Evolutionary conservation across 2,888 invertebrate genomes (phyloP).

Genomic region (Stratiomys singularior): DNA sequence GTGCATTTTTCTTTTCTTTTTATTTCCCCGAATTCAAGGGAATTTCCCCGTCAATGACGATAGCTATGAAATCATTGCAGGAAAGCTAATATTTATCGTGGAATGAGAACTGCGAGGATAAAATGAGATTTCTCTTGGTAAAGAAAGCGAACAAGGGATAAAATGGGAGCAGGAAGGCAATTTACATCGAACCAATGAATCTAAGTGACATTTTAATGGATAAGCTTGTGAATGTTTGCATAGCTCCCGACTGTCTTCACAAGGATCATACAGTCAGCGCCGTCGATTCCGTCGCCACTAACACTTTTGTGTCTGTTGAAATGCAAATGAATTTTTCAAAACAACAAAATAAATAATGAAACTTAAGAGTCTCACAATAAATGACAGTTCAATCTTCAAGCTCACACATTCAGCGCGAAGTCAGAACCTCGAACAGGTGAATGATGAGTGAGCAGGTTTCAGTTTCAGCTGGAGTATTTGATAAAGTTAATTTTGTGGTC

Average conservation of each 20-base stretch:
- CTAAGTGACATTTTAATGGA: constrained; percentile 38
- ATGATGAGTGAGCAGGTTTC: too few species aligned
- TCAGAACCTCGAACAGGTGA: too few species aligned
- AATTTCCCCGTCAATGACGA: too few species aligned
- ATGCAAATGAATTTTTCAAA: background rate
- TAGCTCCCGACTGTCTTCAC: background rate
- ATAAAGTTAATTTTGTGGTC: too few species aligned
- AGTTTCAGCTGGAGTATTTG: too few species aligned
- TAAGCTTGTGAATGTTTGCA: constrained; percentile 35
- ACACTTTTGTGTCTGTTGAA: background rate
- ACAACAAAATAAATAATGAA: constrained; percentile 19
- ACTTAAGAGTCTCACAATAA: background rate
- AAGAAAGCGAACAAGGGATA: too few species aligned
- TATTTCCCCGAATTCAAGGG: too few species aligned
- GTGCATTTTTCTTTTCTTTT: too few species aligned
- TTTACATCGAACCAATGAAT: background rate
- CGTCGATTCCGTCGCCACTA: background rate
- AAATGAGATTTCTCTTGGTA: background rate
- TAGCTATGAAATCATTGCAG: constrained; percentile 27
- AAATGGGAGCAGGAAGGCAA: constrained; percentile 8
- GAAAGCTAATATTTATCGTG: background rate
- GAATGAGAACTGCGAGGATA: background rate
- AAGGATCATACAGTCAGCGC: background rate
- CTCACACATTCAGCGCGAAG: background rate
- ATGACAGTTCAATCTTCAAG: background rate